phyloP scores from a whole-genome alignment of 2,888 invertebrate genomes.

The Zaprionus lineosus region DNA sequence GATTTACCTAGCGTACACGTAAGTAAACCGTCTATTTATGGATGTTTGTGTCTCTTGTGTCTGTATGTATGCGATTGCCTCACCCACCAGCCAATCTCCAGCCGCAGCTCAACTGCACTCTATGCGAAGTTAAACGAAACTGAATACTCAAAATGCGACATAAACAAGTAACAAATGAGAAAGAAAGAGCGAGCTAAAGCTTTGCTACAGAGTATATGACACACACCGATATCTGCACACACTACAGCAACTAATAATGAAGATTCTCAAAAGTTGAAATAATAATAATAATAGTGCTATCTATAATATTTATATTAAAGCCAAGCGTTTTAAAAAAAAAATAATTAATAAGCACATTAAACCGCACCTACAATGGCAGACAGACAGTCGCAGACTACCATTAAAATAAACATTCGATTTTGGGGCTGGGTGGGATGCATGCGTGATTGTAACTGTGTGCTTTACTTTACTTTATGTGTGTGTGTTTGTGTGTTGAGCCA shows the following conservation, averaged over 20 bases:
- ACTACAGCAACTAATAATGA: no score
- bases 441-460: no score
- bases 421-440: conserved; percentile 20
- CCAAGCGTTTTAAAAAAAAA: no score
- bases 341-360: no score
- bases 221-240: not conserved
- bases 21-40: conserved; percentile 21
- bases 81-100: conserved; percentile 36
- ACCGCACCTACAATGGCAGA: no score
- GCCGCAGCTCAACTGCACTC: conserved; percentile 63
- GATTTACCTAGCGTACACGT: conserved; percentile 22
- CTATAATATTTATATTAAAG: no score
- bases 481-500: conserved; percentile 36
- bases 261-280: no score
- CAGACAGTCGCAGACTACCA: no score
- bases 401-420: no score
- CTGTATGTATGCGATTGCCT: conserved; percentile 13
- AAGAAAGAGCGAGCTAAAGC: conserved; percentile 3
- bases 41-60: conserved; percentile 2
- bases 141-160: conserved; percentile 44
- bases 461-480: no score
- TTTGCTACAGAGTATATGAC: not conserved
- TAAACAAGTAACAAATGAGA: conserved; percentile 22
- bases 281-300: no score
- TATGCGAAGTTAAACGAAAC: conserved; percentile 62